Base-by-base conservation (phyloP, 2,797 vertebrate species). In the Periophthalmus magnuspinnatus region DNA sequence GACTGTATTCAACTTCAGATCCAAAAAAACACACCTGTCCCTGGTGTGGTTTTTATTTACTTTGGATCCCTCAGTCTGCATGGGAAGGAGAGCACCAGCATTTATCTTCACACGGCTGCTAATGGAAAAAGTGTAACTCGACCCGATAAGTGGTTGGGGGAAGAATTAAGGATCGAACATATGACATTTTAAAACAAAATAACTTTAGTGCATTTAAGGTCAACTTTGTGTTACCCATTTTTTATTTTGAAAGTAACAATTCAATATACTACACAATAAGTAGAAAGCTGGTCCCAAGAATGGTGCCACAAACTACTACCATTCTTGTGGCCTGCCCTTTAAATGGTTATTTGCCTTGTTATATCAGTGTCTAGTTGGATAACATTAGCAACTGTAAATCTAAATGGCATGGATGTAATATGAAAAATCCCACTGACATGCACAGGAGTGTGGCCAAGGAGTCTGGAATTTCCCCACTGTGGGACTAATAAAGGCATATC, bases 31-130 rank as follows among this genome's bases (percentile, higher is more conserved):
- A 3, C 19, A 2, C 16, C 50, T 0, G 22, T 60, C n/a, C 38
- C 47, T 7, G 1, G 0, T 68, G 59, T 41, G 61, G 63, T 62
- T 79, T 82, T 73, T 85, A 78, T 86, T 74, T 74, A 77, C 68
- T 75, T 82, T 65, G 14, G 19, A 21, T 73, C 11, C 10, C 17
- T 57, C 38, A 4, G 9, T 45, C 16, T 66, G 70, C 21, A 45
- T 14, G 22, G 71, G 83, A 74, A 64, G 78, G 74, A 45, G 59
- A 34, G 32, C 6, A 24, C n/a, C n/a, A 54, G 10, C 52, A n/a
- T 50, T 54, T 54, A n/a, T 22, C 52, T 52, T n/a, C 57, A 11
- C 8, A 59, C 6, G 34, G 17, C 7, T 34, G 13, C 9, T 24
- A 16, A 16, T 59, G 58, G 9, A 61, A 36, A 38, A 34, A 13